Evolutionary conservation across 2,888 invertebrate genomes (phyloP).

Genomic region (Euphydryas editha): DNA sequence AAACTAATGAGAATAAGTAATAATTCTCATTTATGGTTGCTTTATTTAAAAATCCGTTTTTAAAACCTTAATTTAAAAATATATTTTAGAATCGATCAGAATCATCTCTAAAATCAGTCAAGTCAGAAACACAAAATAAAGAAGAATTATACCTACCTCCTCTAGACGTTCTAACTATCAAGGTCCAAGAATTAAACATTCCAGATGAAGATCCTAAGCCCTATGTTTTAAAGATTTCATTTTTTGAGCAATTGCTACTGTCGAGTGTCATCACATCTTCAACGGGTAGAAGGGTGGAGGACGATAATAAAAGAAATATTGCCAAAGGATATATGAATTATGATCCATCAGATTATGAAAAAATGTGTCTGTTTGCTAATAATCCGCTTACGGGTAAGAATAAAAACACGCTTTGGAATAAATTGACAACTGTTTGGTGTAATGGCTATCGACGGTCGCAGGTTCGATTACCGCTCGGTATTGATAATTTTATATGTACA

Average conservation of each 20-base stretch:
- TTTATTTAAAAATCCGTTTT: not conserved
- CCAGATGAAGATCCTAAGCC: constrained; percentile 52
- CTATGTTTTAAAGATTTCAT: constrained; percentile 58
- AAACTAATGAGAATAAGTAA: too few relatives aligned
- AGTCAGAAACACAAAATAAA: constrained; percentile 44
- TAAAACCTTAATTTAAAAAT: not conserved
- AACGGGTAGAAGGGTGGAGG: constrained; percentile 44
- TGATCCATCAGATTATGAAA: constrained; percentile 72
- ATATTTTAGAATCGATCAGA: constrained; percentile 48
- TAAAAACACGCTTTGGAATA: not conserved
- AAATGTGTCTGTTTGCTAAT: constrained; percentile 69
- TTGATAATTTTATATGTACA: too few relatives aligned
- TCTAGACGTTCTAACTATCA: constrained; percentile 55
- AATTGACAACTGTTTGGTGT: not conserved
- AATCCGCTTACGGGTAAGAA: constrained; percentile 64
- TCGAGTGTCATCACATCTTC: constrained; percentile 54
- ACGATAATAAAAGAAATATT: constrained; percentile 38
- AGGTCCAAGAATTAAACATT: constrained; percentile 55
- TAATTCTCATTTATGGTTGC: not conserved
- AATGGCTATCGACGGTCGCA: not conserved
- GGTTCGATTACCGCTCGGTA: too few relatives aligned
- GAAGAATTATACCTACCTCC: constrained; percentile 49
- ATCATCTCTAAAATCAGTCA: constrained; percentile 44
- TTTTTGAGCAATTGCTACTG: constrained; percentile 61
- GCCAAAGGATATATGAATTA: constrained; percentile 60